Conservation (phyloP, 2,888 invertebrate species). For the Acleris sparsana region DNA sequence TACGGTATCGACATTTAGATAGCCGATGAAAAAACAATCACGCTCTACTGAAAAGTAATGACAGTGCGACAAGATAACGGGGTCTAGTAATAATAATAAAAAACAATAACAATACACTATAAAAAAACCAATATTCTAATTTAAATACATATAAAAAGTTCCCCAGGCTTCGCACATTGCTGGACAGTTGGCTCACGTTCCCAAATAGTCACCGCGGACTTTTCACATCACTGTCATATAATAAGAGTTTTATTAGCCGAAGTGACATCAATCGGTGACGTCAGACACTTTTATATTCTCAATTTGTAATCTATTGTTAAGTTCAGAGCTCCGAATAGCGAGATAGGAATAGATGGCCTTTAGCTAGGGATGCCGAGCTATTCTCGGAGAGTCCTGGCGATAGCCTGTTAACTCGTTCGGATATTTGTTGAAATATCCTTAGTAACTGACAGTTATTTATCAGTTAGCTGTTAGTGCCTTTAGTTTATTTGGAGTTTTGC, state of each 20-base stretch:
- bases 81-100: too few species aligned
- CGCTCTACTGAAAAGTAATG: too few species aligned
- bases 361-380: conserved; percentile 15
- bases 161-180: conserved; percentile 5
- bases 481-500: too few species aligned
- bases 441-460: neutral
- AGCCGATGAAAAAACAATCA: too few species aligned
- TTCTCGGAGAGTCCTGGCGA: conserved; percentile 17
- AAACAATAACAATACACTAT: too few species aligned
- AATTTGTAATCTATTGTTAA: conserved; percentile 26
- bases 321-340: conserved; percentile 19
- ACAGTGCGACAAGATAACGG: too few species aligned
- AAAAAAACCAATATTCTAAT: too few species aligned
- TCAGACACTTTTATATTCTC: conserved; percentile 23
- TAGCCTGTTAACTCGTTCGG: neutral
- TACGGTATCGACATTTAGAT: too few species aligned
- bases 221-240: conserved; percentile 28
- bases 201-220: conserved; percentile 14
- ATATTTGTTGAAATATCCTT: conserved; percentile 1
- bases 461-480: too few species aligned
- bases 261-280: conserved; percentile 31
- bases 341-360: conserved; percentile 29
- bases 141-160: neutral
- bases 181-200: conserved; percentile 15
- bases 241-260: conserved; percentile 23